These are phyloP conservation scores for Epinotia demarniana DNA, from an alignment of 2,888 invertebrate species.

Conservation along the genomic window DNA sequence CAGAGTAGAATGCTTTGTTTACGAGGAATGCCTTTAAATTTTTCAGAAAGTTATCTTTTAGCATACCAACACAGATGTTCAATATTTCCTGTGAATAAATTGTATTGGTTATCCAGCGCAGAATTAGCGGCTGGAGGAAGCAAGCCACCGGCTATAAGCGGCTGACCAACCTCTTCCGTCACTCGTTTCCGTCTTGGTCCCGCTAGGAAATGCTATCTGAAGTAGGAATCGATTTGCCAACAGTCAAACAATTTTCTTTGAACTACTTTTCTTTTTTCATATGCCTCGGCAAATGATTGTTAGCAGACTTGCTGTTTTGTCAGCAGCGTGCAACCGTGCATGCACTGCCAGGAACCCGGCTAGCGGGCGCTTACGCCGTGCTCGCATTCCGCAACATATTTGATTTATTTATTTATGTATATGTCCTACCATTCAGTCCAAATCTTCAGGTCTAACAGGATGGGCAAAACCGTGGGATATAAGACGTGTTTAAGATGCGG, in stretches of 20 bases:
- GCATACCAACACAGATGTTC: neutral
- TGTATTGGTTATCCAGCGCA: conserved; percentile 1
- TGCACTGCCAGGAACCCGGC: too few relatives aligned
- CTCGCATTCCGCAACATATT: too few relatives aligned
- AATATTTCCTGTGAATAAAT: neutral
- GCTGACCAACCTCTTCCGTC: conserved; percentile 39
- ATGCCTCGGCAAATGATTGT: neutral
- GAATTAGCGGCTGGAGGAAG: conserved; percentile 22
- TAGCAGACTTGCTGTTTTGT: neutral
- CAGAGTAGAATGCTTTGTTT: too few relatives aligned
- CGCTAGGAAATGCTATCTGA: conserved; percentile 39
- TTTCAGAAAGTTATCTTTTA: too few relatives aligned
- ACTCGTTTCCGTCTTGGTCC: conserved; percentile 31
- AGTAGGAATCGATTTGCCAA: conserved; percentile 39
- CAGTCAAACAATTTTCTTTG: conserved; percentile 17
- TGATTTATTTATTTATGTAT: too few relatives aligned
- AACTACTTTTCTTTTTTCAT: neutral
- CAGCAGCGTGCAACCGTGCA: neutral
- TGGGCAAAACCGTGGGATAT: too few relatives aligned
- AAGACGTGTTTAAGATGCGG: too few relatives aligned
- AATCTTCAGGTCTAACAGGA: too few relatives aligned
- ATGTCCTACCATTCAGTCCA: too few relatives aligned
- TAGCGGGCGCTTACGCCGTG: too few relatives aligned
- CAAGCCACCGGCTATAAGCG: conserved; percentile 14
- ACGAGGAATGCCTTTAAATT: too few relatives aligned